phyloP scores from a whole-genome alignment of 1,140 invertebrate genomes.

The Armadillidium nasatum region DNA sequence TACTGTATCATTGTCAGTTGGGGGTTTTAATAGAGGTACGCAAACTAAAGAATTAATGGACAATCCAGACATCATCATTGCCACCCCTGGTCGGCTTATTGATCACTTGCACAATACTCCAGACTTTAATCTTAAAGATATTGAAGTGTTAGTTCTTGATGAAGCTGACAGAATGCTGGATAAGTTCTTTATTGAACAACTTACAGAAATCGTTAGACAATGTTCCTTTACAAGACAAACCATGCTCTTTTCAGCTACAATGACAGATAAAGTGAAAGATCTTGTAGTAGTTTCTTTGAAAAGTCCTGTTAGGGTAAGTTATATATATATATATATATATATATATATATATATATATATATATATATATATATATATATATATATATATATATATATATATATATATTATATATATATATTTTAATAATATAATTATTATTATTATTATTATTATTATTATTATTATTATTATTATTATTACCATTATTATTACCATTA shows the following conservation, averaged over 20 bases:
- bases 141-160: slow-evolving; percentile 92
- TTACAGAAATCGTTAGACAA: slow-evolving; percentile 91
- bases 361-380: too few relatives aligned
- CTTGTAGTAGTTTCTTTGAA: slow-evolving; percentile 83
- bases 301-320: slow-evolving; percentile 78
- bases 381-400: too few relatives aligned
- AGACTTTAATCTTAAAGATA: slow-evolving; percentile 78
- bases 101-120: slow-evolving; percentile 96
- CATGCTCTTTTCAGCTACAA: slow-evolving; percentile 96
- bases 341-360: too few relatives aligned
- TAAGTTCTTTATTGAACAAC: slow-evolving; percentile 96
- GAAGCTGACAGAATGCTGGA: slow-evolving; percentile 98
- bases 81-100: slow-evolving; percentile 93
- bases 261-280: slow-evolving; percentile 95
- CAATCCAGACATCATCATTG: slow-evolving; percentile 94
- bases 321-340: too few relatives aligned
- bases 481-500: too few relatives aligned
- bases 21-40: slow-evolving; percentile 88
- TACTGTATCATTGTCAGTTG: slow-evolving; percentile 75
- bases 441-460: too few relatives aligned
- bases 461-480: too few relatives aligned
- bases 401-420: too few relatives aligned
- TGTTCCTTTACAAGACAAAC: slow-evolving; percentile 92
- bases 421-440: too few relatives aligned
- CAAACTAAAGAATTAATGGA: slow-evolving; percentile 53